phyloP scores from a whole-genome alignment of 2,888 invertebrate genomes.

The Pegoplata infirma region DNA sequence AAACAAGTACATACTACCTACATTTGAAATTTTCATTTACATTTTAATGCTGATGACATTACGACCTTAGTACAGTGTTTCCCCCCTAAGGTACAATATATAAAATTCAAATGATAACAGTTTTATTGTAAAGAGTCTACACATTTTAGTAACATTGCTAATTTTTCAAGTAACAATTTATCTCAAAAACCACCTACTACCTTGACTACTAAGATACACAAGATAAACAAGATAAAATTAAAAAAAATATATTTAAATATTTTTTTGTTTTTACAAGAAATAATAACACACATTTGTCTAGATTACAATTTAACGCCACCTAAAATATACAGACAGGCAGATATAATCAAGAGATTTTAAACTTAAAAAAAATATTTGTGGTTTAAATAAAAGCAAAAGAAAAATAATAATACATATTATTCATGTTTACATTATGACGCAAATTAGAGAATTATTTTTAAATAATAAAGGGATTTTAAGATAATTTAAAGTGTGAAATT shows the following conservation, averaged over 20 bases:
- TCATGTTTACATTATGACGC: background rate
- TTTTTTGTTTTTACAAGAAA: no score
- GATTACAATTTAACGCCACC: constrained; percentile 12
- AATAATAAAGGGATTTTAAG: background rate
- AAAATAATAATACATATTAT: background rate
- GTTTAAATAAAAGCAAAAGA: background rate
- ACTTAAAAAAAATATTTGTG: background rate
- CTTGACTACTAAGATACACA: no score
- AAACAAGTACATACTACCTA: no score
- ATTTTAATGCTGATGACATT: no score
- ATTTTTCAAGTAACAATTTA: no score
- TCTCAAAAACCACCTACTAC: no score
- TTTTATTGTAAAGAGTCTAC: no score
- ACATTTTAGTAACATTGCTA: no score
- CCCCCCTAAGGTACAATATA: no score
- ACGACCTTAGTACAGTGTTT: no score
- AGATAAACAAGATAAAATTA: background rate
- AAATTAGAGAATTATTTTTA: background rate
- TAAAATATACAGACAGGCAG: background rate
- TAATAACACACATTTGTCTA: constrained; percentile 10
- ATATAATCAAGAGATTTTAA: background rate
- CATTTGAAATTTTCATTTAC: no score
- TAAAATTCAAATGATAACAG: no score
- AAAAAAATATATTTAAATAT: background rate
- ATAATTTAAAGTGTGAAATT: background rate